Evolutionary conservation across 2,113 vertebrate species (phyloP).

Genomic region (Callospermophilus lateralis): DNA sequence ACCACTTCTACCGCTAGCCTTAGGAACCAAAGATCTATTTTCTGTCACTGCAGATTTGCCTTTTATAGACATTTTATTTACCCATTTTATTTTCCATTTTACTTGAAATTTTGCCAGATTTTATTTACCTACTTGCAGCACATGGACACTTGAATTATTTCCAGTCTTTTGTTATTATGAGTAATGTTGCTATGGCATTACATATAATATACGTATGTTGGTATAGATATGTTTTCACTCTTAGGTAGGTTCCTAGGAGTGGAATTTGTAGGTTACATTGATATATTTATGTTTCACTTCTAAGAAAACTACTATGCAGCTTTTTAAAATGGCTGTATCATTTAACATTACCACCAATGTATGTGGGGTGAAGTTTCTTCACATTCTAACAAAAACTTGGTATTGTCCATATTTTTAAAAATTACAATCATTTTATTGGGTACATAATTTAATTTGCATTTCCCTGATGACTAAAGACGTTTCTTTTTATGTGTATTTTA

Average conservation of each 20-base stretch:
- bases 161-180: neutral
- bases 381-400: neutral
- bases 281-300: neutral
- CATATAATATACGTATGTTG: neutral
- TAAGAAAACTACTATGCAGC: neutral
- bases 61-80: conserved; percentile 9
- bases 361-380: neutral
- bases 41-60: neutral
- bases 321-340: neutral
- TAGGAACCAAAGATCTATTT: neutral
- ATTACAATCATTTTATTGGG: neutral
- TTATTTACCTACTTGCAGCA: neutral
- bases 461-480: neutral
- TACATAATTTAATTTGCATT: neutral
- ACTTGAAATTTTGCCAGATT: conserved; percentile 21
- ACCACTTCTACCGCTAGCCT: neutral
- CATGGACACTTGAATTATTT: neutral
- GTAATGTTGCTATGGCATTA: neutral
- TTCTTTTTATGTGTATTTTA: neutral
- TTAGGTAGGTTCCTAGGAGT: neutral
- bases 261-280: neutral
- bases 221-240: neutral
- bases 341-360: neutral
- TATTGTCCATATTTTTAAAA: neutral
- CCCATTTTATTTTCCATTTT: neutral